These are phyloP conservation scores for Aphaenogaster rudis DNA, from an alignment of 1,140 invertebrate genomes.

Conservation along the genomic window DNA sequence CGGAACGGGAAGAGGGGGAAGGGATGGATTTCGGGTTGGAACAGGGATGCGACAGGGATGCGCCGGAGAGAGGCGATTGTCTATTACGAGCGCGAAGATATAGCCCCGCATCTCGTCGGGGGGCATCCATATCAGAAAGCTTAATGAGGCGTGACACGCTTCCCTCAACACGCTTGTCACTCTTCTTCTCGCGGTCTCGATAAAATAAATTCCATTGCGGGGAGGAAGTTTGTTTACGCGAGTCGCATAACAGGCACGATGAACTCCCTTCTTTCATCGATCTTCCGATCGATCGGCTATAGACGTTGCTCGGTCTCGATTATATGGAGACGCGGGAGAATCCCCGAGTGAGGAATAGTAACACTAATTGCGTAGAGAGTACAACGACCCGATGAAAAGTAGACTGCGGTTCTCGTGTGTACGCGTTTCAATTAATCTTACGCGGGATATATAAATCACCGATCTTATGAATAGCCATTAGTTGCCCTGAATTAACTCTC, in stretches of 20 bases:
- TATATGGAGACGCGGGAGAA: background rate
- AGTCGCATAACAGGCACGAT: background rate
- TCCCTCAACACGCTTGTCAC: background rate
- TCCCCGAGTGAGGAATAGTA: background rate
- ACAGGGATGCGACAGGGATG: background rate
- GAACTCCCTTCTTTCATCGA: background rate
- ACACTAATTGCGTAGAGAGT: slow-evolving; percentile 33
- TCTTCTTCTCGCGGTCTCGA: background rate
- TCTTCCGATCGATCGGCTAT: background rate
- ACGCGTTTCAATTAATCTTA: slow-evolving; percentile 58
- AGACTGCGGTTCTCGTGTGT: slow-evolving; percentile 16
- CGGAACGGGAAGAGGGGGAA: background rate
- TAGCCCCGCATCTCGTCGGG: slow-evolving; percentile 7
- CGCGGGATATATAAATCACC: slow-evolving; percentile 48
- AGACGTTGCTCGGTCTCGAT: background rate
- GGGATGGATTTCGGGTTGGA: slow-evolving; percentile 6
- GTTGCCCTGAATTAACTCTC: slow-evolving; percentile 39
- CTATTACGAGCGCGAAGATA: slow-evolving; percentile 3
- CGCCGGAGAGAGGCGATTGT: background rate
- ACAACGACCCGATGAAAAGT: slow-evolving; percentile 48
- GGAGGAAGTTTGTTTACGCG: background rate
- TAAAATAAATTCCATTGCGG: background rate
- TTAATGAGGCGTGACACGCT: slow-evolving; percentile 9
- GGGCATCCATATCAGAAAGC: background rate
- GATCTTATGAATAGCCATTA: slow-evolving; percentile 50